Base-by-base conservation (phyloP, 92 coral and sea anemone species). In the Porites lobata region DNA sequence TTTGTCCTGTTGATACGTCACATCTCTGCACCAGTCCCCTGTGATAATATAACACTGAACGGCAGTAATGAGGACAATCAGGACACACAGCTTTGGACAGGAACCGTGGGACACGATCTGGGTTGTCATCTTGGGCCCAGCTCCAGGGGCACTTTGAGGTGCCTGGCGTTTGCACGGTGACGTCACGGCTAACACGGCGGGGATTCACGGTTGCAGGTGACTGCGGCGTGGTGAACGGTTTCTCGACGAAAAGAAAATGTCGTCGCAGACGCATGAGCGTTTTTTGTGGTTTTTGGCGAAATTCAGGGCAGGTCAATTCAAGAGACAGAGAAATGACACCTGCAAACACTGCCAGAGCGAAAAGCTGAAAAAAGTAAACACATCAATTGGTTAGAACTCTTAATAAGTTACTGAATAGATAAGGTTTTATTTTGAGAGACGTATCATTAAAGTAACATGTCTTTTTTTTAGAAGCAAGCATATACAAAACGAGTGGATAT, bases 21-120 rank as follows among this genome's bases (percentile, higher is more conserved):
- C 90, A 86, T 19, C 76, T 64, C 78, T 58, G 79, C 4, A 62
- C 58, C 77, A 78, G 90, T 18, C 74, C 24, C 14, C 58, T 77
- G 59, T 86, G 89, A 6, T 72, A 68, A 43, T 54, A 78, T 15
- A 32, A 2, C 19, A 86, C 89, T 75, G 89, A 76, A 53, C 63
- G 89, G 57, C 89, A 86, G 21, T 24, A 78, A 66, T 66, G 84
- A 20, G 18, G 24, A 75, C 89, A 86, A 81, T 64, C 63, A 67
- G 83, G 89, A 67, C 89, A 86, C 15, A 77, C 89, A 10, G 89
- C 89, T 38, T 86, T 77, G 53, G 89, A 54, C 54, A 86, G 73
- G 32, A 38, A 72, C 47, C 89, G 89, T 18, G 89, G 89, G 65
- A 77, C 50, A 53, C 78, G 84, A 68, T 86, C 53, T 68, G 67